Evolutionary conservation across 2,113 vertebrate genomes (phyloP).

Genomic region (Oriolus oriolus): DNA sequence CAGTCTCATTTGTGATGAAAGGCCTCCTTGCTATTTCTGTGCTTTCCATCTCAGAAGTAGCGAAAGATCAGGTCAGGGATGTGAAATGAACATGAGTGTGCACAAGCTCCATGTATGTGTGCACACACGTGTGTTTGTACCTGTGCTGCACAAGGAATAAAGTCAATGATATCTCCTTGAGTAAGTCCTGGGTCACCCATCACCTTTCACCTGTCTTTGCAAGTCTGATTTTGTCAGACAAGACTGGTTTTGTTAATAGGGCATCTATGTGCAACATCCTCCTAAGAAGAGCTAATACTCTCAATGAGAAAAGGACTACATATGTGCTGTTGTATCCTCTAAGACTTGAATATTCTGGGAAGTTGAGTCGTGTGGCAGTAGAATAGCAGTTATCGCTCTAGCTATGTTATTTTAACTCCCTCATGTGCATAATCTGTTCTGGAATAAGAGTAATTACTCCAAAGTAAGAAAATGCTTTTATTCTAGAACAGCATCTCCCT

Average conservation of each 20-base stretch:
- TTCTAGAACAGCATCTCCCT: conserved; percentile 42
- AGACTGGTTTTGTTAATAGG: neutral
- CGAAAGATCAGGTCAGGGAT: neutral
- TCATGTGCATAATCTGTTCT: conserved; percentile 31
- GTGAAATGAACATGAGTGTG: neutral
- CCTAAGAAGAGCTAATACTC: neutral
- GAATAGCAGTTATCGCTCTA: conserved; percentile 5
- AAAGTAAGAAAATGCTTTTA: conserved; percentile 33
- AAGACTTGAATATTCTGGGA: neutral
- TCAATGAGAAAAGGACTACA: neutral
- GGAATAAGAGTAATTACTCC: conserved; percentile 46
- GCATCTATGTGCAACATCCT: neutral
- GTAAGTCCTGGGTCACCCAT: neutral
- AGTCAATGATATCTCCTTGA: neutral
- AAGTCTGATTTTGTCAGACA: neutral
- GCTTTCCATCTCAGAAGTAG: neutral
- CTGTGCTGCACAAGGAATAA: neutral
- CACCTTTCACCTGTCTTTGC: neutral
- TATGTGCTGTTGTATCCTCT: neutral
- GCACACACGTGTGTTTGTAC: neutral
- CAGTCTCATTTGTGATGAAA: neutral
- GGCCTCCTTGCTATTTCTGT: neutral
- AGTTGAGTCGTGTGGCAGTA: neutral
- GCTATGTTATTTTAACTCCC: conserved; percentile 30
- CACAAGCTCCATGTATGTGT: neutral